Evolutionary conservation across 2,113 vertebrate species (phyloP).

Genomic region (Cavia porcellus): DNA sequence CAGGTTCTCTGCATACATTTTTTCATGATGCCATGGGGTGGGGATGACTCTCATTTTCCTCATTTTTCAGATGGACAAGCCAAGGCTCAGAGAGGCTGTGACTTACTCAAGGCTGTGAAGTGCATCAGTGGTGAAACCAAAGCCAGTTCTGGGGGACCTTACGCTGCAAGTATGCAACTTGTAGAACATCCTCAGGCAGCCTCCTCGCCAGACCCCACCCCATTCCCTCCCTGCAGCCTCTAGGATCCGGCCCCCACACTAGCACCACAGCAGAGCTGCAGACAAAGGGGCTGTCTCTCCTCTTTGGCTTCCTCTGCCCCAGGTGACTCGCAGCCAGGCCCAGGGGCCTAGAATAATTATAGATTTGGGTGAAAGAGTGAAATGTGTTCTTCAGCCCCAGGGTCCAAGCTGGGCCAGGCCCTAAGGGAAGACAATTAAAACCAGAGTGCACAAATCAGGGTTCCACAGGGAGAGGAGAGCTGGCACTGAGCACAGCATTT

Average conservation of each 20-base stretch:
- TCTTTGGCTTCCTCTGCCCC: neutral
- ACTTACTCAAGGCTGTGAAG: neutral
- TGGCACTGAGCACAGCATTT: constrained; percentile 61
- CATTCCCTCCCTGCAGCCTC: neutral
- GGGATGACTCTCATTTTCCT: neutral
- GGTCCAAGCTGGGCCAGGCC: constrained; percentile 36
- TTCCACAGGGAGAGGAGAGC: constrained; percentile 72
- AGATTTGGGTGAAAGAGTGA: constrained; percentile 49
- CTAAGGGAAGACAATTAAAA: constrained; percentile 77
- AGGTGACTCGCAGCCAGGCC: constrained; percentile 8
- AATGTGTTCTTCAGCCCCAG: neutral
- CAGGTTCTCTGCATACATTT: neutral
- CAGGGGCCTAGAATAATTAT: constrained; percentile 4
- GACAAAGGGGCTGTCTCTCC: neutral
- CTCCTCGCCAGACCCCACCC: neutral
- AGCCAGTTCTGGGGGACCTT: neutral
- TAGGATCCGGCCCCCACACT: too few species aligned
- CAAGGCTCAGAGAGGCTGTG: neutral
- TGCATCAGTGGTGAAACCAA: neutral
- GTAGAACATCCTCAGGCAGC: neutral
- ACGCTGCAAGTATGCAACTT: neutral
- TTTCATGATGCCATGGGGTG: fast-evolving
- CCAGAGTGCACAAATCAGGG: constrained; percentile 58
- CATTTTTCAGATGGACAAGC: neutral
- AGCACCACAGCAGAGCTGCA: neutral